These are phyloP conservation scores for Zaprionus taronus DNA, from an alignment of 1,140 invertebrate species.

Conservation along the genomic window DNA sequence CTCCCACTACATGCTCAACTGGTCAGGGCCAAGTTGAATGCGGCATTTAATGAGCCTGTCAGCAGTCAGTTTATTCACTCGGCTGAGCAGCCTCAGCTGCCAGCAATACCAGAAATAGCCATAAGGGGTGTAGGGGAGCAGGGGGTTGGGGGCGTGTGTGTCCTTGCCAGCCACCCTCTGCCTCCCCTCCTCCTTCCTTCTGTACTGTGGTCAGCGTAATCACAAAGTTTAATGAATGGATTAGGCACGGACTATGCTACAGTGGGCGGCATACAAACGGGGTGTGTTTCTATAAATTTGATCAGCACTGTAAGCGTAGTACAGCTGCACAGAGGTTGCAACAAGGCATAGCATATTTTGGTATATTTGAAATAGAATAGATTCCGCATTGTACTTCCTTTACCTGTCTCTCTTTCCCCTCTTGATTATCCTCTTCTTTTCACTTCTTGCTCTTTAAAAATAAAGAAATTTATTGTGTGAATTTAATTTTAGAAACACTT, in stretches of 20 bases:
- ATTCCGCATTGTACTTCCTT: neutral
- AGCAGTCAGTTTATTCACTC: constrained; percentile 63
- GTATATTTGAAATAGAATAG: neutral
- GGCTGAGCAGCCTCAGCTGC: constrained; percentile 29
- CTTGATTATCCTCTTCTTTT: constrained; percentile 5
- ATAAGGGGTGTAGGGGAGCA: too few relatives aligned
- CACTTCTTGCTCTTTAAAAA: constrained; percentile 6
- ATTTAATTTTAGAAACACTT: constrained; percentile 64
- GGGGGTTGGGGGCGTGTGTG: constrained; percentile 21
- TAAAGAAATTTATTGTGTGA: constrained; percentile 55
- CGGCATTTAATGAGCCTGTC: constrained; percentile 75
- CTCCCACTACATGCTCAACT: neutral
- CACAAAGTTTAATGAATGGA: constrained; percentile 79
- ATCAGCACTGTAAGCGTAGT: neutral
- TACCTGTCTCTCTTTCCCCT: neutral
- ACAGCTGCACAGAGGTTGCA: neutral
- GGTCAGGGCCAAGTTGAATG: constrained; percentile 60
- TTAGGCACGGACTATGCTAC: constrained; percentile 44
- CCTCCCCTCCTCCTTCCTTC: neutral
- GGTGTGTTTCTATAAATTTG: constrained; percentile 3
- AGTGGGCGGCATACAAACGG: constrained; percentile 12
- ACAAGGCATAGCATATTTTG: too few relatives aligned
- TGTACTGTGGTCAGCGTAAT: constrained; percentile 68
- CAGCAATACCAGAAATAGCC: neutral
- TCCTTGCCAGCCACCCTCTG: constrained; percentile 23